Base-by-base conservation (phyloP, 2,113 vertebrate genomes). In the Oncorhynchus tshawytscha region DNA sequence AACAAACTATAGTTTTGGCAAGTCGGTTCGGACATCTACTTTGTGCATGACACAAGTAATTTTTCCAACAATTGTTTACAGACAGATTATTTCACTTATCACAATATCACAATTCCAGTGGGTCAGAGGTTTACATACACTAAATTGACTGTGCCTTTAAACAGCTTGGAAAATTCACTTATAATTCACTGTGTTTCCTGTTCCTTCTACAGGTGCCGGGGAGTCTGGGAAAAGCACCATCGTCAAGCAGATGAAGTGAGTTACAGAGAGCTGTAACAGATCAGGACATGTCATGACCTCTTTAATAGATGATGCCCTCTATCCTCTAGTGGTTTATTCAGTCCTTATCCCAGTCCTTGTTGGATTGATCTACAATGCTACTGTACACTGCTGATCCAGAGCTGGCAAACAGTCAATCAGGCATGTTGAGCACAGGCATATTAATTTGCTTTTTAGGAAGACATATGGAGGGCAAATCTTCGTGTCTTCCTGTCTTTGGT, bases 191-290 rank as follows among this genome's bases (percentile, higher is more conserved):
- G 84, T 78, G 49, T 74, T 76, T 89, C 82, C 75, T 91, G 1
- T 94, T 90, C 86, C 34, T 88, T 66, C 84, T 1, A 1, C 91
- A 99, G 97, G 97, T 94, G 97, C 97, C 0, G 97, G 97, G 0
- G 97, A 99, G 86, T 99, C 97, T 5, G 97, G 97, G 70, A 99
- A 99, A 92, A 99, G 97, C 91, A 99, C 97, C 87, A 99, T 99
- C 0, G 97, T 99, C 82, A 99, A 99, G 93, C 97, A 98, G 91
- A 99, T 99, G 97, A 99, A 99, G 97, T 99, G 90, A 97, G 97
- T 95, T 69, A 66, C 45, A 65, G 75, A 75, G 73, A 2, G 4
- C 9, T 45, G 39, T 45, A 45, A 45, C 39, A 45, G 39, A 12
- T 18, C 16, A 54, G 51, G 51, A 16, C 49, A 51, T 11, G 11